Evolutionary conservation across 2,113 vertebrate species (phyloP).

Genomic region (Cyrtonyx montezumae): DNA sequence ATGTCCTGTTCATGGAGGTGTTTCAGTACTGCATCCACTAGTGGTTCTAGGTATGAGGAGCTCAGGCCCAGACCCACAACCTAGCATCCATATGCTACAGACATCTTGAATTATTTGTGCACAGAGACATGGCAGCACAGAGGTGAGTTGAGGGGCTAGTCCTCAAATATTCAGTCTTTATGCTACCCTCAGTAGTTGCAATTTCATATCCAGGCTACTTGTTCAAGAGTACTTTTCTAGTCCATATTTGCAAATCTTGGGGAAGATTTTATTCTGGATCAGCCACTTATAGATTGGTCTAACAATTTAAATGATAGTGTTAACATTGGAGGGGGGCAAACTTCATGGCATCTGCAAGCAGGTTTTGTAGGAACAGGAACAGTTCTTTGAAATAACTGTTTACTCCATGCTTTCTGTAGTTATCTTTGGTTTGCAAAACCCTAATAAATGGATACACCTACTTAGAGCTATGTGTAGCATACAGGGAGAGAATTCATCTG

Average conservation of each 20-base stretch:
- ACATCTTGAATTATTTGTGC: background rate
- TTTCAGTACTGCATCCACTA: background rate
- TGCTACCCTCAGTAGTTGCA: background rate
- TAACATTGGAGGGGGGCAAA: fast-evolving
- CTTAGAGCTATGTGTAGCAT: background rate
- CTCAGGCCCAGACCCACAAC: background rate
- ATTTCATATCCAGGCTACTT: background rate
- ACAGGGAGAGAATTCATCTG: background rate
- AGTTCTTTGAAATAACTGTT: background rate
- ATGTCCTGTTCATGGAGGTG: background rate
- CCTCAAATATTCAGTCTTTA: background rate
- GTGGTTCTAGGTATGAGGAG: background rate
- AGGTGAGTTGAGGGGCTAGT: background rate
- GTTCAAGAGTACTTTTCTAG: background rate
- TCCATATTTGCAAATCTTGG: background rate
- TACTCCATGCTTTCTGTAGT: background rate
- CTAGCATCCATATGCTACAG: fast-evolving
- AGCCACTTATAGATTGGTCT: background rate
- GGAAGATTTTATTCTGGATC: background rate
- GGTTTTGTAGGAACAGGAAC: background rate
- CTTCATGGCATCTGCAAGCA: background rate
- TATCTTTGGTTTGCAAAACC: background rate
- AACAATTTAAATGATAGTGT: background rate
- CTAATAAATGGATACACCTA: background rate
- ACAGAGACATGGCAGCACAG: background rate